Evolutionary conservation across 1,140 invertebrate genomes (phyloP).

Genomic region (Drosophila pachea): DNA sequence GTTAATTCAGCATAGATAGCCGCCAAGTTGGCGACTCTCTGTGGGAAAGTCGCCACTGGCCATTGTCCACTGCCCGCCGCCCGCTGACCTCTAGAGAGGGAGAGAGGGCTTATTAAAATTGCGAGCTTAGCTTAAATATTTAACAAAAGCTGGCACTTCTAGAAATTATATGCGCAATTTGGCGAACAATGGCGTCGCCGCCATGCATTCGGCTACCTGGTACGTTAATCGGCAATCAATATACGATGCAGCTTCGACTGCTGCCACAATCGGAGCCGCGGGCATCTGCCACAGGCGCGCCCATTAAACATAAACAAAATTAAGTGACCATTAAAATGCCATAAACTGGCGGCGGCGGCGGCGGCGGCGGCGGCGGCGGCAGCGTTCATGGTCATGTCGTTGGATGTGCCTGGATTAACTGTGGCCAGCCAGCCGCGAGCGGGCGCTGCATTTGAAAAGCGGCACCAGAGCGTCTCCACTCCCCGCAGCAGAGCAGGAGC

Average conservation of each 20-base stretch:
- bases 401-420: conserved; percentile 49
- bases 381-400: conserved; percentile 63
- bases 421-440: conserved; percentile 10
- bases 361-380: conserved; percentile 38
- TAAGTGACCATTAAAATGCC: conserved; percentile 79
- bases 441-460: conserved; percentile 34
- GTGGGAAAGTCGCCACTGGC: conserved; percentile 51
- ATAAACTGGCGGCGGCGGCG: conserved; percentile 69
- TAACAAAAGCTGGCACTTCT: conserved; percentile 24
- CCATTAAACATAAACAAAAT: conserved; percentile 79
- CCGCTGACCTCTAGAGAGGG: conserved; percentile 45
- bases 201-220: conserved; percentile 42
- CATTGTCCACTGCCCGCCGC: no score
- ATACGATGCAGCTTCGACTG: conserved; percentile 34
- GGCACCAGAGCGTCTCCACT: background rate
- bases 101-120: conserved; percentile 34
- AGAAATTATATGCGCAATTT: conserved; percentile 73
- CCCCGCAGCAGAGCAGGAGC: background rate
- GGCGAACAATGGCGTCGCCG: conserved; percentile 58
- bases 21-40: conserved; percentile 10
- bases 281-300: conserved; percentile 68
- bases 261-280: conserved; percentile 6
- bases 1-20: conserved; percentile 59
- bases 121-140: conserved; percentile 33
- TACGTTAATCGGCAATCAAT: conserved; percentile 75